Base-by-base conservation (phyloP, 2,797 vertebrate species). In the Molothrus ater region DNA sequence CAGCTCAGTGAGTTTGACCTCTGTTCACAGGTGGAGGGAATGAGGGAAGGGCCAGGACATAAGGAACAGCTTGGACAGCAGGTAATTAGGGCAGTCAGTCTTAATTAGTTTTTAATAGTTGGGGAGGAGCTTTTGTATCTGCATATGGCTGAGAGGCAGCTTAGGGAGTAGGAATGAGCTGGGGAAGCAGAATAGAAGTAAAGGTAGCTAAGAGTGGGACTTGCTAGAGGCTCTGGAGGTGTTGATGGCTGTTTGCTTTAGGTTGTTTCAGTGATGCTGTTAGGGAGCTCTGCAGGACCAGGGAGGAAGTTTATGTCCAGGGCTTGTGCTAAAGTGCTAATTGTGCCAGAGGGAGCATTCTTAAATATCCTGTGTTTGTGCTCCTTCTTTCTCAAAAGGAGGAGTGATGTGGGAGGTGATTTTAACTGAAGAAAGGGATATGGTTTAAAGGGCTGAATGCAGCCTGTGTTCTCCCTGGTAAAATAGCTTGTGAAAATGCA, bases 221-320 rank as follows among this genome's bases (percentile, higher is more conserved):
- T 76, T 85, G 8, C 2, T 48, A 4, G 5, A 11, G 21, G 20
- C 0, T 0, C 1, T 36, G 10, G 43, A 10, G 15, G 31, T 36
- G 17, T 2, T 45, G 31, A 7, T 32, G 8, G 34, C 0, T 22
- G 2, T 7, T 75, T 75, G 32, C 11, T 70, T 82, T 56, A 29
- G 25, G 1, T 66, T 20, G 19, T 73, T 66, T 10, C 10, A 26
- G 7, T 53, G 10, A 7, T 51, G 34, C 4, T 79, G 3, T 64
- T 8, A 21, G 43, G 32, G 53, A 60, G 20, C 5, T 36, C 21
- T 82, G 4, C 0, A 4, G 40, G 40, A 36, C 5, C 1, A 9
- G 31, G 16, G 14, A 47, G 15, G 6, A 36, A 18, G 7, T 65
- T 89, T 66, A 28, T 12, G 14, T 54, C 24, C 2, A 34, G 40